Base-by-base conservation (phyloP, 2,797 vertebrate species). In the Smutsia gigantea region DNA sequence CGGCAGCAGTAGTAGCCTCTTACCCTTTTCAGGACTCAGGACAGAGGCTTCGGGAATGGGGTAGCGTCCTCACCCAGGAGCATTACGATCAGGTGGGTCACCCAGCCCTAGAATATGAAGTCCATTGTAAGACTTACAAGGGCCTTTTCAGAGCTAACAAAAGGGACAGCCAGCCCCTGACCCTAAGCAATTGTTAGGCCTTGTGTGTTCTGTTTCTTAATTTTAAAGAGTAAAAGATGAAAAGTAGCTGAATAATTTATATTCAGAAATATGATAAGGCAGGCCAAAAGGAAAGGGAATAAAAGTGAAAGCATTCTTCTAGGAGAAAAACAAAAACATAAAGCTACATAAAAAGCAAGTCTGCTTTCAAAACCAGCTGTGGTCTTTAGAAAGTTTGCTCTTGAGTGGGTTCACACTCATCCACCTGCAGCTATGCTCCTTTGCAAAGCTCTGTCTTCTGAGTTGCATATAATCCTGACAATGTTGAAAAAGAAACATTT, bases 191-290 rank as follows among this genome's bases (percentile, higher is more conserved):
- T 37, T 59, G 11, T 71, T 71, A 55, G 29, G 39, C 84, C 25
- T 64, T 27, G 6, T 53, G 46, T 79, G 37, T 68, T 84, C 74
- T 71, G 1, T 68, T 87, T 93, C 71, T 68, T 18, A 5, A 79
- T 94, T 89, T 93, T 86, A 77, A 87, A 88, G 37, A 55, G 27
- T 51, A 69, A 95, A 57, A 92, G 25, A 79, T 87, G 49, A 87
- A 78, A 90, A 68, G 81, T 31, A 87, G n/a, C 42, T 88, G 75
- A 95, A 92, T 92, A 94, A 97, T 97, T 97, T 90, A 81, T 81
- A 90, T 63, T 69, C 88, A 77, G 57, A 96, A 94, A 81, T 87
- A 87, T 39, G 34, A 71, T 64, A 81, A 87, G 39, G 37, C 25
- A 63, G 18, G 55, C 34, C 42, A 82, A 75, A 94, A 90, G 72